Evolutionary conservation across 2,113 vertebrate species (phyloP).

Genomic region (Xyrauchen texanus): DNA sequence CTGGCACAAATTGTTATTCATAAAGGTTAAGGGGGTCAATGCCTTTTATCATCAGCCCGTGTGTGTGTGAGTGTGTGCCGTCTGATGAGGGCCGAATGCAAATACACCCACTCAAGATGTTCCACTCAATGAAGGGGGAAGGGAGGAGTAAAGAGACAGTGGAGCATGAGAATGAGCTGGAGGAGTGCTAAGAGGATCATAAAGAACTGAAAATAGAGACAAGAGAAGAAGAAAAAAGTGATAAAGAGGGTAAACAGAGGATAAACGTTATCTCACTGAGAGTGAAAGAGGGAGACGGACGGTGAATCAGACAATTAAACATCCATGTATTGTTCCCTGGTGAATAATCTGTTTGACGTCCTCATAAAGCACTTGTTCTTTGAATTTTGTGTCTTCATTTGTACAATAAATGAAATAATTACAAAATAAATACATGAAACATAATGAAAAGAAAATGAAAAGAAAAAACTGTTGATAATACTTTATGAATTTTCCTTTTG

Average conservation of each 20-base stretch:
- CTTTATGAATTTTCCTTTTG: no score
- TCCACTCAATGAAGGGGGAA: conserved; percentile 68
- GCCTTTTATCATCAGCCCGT: conserved; percentile 83
- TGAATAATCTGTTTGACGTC: conserved; percentile 2
- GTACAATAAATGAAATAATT: background rate
- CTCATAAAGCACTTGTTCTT: background rate
- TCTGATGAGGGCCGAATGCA: conserved; percentile 79
- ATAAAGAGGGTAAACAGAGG: conserved; percentile 36
- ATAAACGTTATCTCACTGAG: background rate
- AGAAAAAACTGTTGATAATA: no score
- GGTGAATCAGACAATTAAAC: conserved; percentile 63
- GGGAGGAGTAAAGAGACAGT: conserved; percentile 20
- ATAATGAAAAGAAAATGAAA: no score
- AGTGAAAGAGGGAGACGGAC: background rate
- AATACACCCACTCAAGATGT: conserved; percentile 78
- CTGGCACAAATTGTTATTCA: conserved; percentile 86
- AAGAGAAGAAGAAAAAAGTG: conserved; percentile 41
- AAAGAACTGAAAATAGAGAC: conserved; percentile 45
- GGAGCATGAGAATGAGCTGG: conserved; percentile 56
- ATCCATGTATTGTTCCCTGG: conserved; percentile 39
- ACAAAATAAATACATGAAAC: background rate
- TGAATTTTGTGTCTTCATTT: background rate
- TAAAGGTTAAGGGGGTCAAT: conserved; percentile 85
- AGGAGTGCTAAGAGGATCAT: conserved; percentile 60
- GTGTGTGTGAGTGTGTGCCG: conserved; percentile 80